A percentile compares a stretch with the other conserved stretches of the same genome.
phyloP scores from a whole-genome alignment of 2,113 vertebrate genomes.

The Salvelinus alpinus region DNA sequence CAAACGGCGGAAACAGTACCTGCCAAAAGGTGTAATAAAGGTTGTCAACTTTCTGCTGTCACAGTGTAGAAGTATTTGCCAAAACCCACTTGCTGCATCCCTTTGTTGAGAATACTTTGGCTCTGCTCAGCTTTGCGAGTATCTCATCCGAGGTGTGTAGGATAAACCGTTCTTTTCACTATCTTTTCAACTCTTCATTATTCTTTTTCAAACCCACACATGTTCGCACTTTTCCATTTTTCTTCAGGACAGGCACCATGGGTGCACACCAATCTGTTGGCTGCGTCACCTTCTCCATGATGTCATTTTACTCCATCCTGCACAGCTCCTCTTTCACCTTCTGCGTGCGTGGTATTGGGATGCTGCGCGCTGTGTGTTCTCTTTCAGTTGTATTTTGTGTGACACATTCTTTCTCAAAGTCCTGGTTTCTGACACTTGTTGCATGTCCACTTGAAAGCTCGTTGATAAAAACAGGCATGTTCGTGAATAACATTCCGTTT shows the following conservation, averaged over 20 bases:
- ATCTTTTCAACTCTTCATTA: too few relatives aligned
- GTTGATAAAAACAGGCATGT: background rate
- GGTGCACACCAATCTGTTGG: too few relatives aligned
- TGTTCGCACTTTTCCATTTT: too few relatives aligned
- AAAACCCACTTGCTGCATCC: slow-evolving; percentile 59
- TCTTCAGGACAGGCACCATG: too few relatives aligned
- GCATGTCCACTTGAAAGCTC: too few relatives aligned
- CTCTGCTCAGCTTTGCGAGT: slow-evolving; percentile 48
- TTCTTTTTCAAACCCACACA: too few relatives aligned
- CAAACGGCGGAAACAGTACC: slow-evolving; percentile 57
- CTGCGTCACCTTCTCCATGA: too few relatives aligned
- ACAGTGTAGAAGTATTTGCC: slow-evolving; percentile 57
- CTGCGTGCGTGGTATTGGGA: too few relatives aligned
- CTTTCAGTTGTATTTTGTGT: slow-evolving; percentile 4
- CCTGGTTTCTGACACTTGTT: slow-evolving; percentile 6
- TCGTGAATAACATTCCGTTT: slow-evolving; percentile 13
- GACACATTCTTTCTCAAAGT: background rate
- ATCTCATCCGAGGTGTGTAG: too few relatives aligned
- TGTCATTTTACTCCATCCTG: too few relatives aligned
- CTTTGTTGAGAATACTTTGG: slow-evolving; percentile 45
- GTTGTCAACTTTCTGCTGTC: slow-evolving; percentile 66
- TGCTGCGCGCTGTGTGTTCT: slow-evolving; percentile 1
- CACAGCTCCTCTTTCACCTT: too few relatives aligned
- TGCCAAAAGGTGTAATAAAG: slow-evolving; percentile 66
- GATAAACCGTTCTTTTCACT: too few relatives aligned